These are phyloP conservation scores for Melanotaenia duboulayi DNA, from an alignment of 2,113 vertebrate genomes.

Conservation along the genomic window DNA sequence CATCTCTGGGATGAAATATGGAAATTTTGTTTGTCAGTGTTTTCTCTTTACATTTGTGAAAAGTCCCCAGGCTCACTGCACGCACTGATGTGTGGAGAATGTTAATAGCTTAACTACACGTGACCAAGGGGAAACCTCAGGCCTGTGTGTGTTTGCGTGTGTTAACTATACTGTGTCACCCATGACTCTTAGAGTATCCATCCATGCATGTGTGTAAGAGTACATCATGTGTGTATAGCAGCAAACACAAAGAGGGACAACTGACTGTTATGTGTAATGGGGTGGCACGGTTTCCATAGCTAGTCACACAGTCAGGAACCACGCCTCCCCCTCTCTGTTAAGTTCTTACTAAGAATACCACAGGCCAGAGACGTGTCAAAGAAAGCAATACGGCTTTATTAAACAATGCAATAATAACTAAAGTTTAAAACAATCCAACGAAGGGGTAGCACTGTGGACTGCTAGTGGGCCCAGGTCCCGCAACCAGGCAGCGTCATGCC, in stretches of 20 bases:
- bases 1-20: constrained; percentile 2
- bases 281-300: too few relatives aligned
- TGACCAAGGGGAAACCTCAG: constrained; percentile 40
- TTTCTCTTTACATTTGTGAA: constrained; percentile 49
- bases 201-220: constrained; percentile 28
- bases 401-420: too few relatives aligned
- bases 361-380: too few relatives aligned
- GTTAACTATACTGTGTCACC: constrained; percentile 9
- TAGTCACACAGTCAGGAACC: too few relatives aligned
- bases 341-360: too few relatives aligned
- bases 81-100: constrained; percentile 40
- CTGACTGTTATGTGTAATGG: constrained; percentile 27
- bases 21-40: constrained; percentile 52
- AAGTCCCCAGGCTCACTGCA: constrained; percentile 35
- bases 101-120: constrained; percentile 46
- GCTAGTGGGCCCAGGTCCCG: too few relatives aligned
- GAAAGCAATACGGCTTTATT: too few relatives aligned
- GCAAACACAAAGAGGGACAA: constrained; percentile 1
- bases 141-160: constrained; percentile 23
- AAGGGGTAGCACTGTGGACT: too few relatives aligned
- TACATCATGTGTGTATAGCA: constrained; percentile 4
- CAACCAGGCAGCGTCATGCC: too few relatives aligned
- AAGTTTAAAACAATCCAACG: too few relatives aligned
- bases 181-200: not conserved
- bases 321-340: too few relatives aligned